Evolutionary conservation across 2,113 vertebrate genomes (phyloP).

Genomic region (Nesogale talazaci): DNA sequence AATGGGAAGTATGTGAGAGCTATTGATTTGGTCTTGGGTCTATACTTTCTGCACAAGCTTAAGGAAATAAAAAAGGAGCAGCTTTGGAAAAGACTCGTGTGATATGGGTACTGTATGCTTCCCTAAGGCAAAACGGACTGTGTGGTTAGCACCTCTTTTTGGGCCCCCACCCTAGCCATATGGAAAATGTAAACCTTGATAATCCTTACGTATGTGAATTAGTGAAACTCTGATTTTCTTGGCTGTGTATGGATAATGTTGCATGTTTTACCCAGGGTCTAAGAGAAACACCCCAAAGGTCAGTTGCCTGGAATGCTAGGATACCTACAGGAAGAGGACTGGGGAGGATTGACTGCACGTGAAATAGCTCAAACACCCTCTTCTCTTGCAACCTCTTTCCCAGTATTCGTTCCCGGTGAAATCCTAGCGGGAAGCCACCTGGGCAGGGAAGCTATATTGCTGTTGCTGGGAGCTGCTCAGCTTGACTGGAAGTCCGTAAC

Average conservation of each 20-base stretch:
- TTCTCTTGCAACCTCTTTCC: slow-evolving; percentile 20
- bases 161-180: not conserved
- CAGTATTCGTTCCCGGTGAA: slow-evolving; percentile 43
- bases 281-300: not conserved
- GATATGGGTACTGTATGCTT: not conserved
- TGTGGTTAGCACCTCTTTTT: not conserved
- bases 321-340: not conserved
- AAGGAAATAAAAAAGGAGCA: not conserved
- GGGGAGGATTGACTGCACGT: not conserved
- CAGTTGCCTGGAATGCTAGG: not conserved
- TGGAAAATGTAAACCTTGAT: slow-evolving; percentile 1
- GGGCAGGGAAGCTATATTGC: not conserved
- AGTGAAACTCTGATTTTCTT: slow-evolving; percentile 14
- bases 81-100: not conserved
- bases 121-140: not conserved
- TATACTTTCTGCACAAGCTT: not conserved
- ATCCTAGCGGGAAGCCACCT: slow-evolving; percentile 48
- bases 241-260: not conserved
- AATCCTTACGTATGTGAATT: not conserved
- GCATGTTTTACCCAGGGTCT: not conserved
- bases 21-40: slow-evolving; percentile 46
- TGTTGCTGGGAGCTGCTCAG: not conserved
- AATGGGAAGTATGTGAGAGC: not conserved
- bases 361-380: not conserved
- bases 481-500: not conserved